phyloP scores from a whole-genome alignment of 1,140 invertebrate species.

The Trichonephila inaurata region DNA sequence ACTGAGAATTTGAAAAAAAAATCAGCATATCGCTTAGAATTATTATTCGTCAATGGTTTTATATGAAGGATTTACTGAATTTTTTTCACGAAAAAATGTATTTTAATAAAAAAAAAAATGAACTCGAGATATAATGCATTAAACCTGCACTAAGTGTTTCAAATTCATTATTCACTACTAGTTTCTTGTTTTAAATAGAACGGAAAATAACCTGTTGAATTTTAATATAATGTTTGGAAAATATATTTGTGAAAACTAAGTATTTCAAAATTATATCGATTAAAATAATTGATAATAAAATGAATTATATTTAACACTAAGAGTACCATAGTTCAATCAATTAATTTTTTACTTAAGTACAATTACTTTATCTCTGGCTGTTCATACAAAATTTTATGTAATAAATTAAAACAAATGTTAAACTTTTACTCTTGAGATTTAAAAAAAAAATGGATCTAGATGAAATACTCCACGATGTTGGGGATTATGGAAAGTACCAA shows the following conservation, averaged over 20 bases:
- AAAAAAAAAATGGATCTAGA: constrained; percentile 87
- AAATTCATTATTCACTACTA: no score
- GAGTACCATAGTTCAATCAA: not conserved
- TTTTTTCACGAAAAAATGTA: no score
- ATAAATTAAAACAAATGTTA: not conserved
- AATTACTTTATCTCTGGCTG: not conserved
- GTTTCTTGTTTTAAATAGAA: no score
- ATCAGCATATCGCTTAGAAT: no score
- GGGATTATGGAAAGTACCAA: constrained; percentile 93
- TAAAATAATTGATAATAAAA: not conserved
- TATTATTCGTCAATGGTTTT: no score
- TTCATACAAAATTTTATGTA: not conserved
- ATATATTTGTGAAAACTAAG: not conserved
- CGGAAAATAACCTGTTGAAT: not conserved
- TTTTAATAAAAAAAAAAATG: no score
- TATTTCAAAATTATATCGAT: no score
- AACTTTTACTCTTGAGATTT: not conserved
- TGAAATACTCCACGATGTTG: constrained; percentile 90
- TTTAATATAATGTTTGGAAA: not conserved
- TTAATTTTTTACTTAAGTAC: not conserved
- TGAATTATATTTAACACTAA: not conserved
- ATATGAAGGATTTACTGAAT: no score
- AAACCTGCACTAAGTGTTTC: no score
- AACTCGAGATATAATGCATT: no score
- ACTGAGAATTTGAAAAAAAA: no score